These are phyloP conservation scores for Cebidichthys violaceus DNA, from an alignment of 2,113 vertebrate genomes.

Conservation along the genomic window DNA sequence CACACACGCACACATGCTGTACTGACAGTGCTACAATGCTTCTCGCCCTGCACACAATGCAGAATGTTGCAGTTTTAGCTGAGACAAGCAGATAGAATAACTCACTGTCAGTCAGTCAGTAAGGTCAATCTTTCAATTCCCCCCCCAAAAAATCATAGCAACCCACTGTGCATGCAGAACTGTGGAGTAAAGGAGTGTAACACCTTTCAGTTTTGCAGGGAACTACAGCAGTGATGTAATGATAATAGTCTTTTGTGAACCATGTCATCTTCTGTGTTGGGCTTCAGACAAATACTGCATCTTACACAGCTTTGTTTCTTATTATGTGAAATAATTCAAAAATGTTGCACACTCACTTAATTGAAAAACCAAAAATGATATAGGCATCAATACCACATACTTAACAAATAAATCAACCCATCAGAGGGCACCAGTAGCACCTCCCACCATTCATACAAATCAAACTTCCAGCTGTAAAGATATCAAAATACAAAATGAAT, in stretches of 20 bases:
- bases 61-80: conserved; percentile 56
- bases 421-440: background rate
- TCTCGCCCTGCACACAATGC: conserved; percentile 40
- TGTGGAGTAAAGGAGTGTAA: background rate
- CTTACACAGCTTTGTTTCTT: background rate
- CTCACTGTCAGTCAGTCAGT: conserved; percentile 59
- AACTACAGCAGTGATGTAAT: background rate
- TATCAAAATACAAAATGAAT: background rate
- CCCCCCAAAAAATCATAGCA: background rate
- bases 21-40: conserved; percentile 7
- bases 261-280: background rate
- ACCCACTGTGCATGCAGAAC: conserved; percentile 28
- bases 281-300: background rate
- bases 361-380: background rate
- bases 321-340: background rate
- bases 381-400: background rate
- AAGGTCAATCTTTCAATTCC: conserved; percentile 40
- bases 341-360: background rate
- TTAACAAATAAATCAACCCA: background rate
- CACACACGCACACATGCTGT: conserved; percentile 20
- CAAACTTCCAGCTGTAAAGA: background rate
- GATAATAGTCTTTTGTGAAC: background rate
- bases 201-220: conserved; percentile 17
- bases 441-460: background rate
- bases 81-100: conserved; percentile 67